Evolutionary conservation across 2,888 invertebrate species (phyloP).

Genomic region (Tenthredo scrophulariae): DNA sequence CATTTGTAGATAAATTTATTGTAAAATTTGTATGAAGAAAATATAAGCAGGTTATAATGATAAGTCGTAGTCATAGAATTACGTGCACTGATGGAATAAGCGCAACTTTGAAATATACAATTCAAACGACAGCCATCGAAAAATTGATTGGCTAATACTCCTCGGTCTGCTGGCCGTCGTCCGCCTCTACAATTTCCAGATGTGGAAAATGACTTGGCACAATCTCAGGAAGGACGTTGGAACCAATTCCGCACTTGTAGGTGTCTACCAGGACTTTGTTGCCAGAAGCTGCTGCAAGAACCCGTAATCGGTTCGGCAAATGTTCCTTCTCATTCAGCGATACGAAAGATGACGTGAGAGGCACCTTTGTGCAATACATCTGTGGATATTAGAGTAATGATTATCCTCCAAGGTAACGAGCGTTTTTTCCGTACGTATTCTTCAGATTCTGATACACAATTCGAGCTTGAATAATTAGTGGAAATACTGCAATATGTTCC

Average conservation of each 20-base stretch:
- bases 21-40: not conserved
- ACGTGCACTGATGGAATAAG: not conserved
- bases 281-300: slow-evolving; percentile 63
- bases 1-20: not conserved
- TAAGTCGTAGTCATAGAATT: not conserved
- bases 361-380: slow-evolving; percentile 69
- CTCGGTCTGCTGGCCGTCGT: not conserved
- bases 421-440: too few species aligned
- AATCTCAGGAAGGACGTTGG: slow-evolving; percentile 60
- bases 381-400: slow-evolving; percentile 57
- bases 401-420: not conserved
- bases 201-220: slow-evolving; percentile 65
- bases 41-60: not conserved
- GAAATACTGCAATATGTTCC: slow-evolving; percentile 21
- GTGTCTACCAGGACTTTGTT: slow-evolving; percentile 60
- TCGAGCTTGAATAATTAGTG: not conserved
- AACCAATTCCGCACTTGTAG: slow-evolving; percentile 65
- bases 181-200: slow-evolving; percentile 45
- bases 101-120: not conserved
- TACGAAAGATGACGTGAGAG: slow-evolving; percentile 66
- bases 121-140: not conserved
- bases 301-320: slow-evolving; percentile 65
- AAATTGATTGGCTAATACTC: not conserved
- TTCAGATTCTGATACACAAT: too few species aligned
- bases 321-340: slow-evolving; percentile 64